A percentile compares a stretch with the other conserved stretches of the same genome.
Conservation (phyloP, 1,140 invertebrate genomes). For the Trialeurodes vaporariorum region DNA sequence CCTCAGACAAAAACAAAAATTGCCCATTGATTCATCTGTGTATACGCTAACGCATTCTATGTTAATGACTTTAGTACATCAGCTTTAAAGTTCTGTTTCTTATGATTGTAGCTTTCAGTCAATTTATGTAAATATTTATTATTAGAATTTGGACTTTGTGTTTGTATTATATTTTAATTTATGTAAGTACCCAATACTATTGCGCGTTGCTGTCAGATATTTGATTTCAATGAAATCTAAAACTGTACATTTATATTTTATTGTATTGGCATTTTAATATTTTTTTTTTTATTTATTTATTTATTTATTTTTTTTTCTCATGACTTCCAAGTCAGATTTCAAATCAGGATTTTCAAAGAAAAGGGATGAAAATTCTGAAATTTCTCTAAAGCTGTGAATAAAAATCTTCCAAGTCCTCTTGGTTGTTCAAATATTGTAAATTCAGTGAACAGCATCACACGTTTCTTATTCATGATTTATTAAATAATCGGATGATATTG, state of each 20-base stretch:
- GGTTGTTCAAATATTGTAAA: no score
- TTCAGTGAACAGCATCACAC: no score
- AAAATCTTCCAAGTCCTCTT: no score
- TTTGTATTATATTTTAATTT: neutral
- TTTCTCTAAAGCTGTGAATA: no score
- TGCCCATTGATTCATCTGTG: no score
- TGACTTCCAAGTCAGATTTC: neutral
- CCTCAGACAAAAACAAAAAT: no score
- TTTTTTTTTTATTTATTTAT: no score
- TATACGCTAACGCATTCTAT: no score
- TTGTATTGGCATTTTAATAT: neutral
- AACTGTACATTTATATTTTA: neutral
- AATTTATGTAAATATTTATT: neutral
- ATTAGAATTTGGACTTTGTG: neutral
- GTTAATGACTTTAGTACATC: neutral
- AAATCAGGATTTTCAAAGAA: no score
- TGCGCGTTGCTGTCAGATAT: neutral
- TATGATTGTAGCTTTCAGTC: neutral
- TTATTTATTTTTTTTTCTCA: neutral
- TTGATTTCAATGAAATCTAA: neutral
- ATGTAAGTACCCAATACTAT: neutral
- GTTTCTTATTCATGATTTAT: no score
- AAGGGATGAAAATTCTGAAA: no score
- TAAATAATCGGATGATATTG: no score
- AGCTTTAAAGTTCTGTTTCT: neutral